phyloP scores from a whole-genome alignment of 2,888 invertebrate species.

The Agriopis marginaria region DNA sequence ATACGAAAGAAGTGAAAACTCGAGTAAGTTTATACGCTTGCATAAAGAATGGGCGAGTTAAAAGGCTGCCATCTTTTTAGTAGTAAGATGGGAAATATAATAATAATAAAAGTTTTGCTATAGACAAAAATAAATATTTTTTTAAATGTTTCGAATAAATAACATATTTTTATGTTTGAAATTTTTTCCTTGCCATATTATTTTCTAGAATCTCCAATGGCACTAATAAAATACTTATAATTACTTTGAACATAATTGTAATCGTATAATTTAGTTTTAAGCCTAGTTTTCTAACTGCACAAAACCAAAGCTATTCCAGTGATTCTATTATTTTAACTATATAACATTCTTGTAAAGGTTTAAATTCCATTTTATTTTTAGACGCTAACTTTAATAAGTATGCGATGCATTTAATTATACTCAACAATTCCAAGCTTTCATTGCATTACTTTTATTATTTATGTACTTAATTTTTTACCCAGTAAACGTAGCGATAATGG shows the following conservation, averaged over 20 bases:
- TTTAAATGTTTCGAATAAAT: conserved; percentile 4
- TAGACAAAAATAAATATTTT: conserved; percentile 7
- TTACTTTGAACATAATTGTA: conserved; percentile 23
- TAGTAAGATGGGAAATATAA: not conserved
- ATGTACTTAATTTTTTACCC: conserved; percentile 18
- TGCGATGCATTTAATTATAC: conserved; percentile 32
- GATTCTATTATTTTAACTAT: conserved; percentile 35
- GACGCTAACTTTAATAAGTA: conserved; percentile 12
- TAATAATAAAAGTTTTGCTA: not conserved
- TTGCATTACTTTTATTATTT: conserved; percentile 3
- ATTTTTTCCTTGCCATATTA: conserved; percentile 44
- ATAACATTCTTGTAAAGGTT: conserved; percentile 36
- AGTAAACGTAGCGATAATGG: conserved; percentile 1
- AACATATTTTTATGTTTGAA: conserved; percentile 27
- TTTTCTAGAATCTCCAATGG: conserved; percentile 48
- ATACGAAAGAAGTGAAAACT: not conserved
- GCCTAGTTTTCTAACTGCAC: conserved; percentile 48
- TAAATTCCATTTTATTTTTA: conserved; percentile 27
- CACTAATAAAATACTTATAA: conserved; percentile 46
- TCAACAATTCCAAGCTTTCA: not conserved
- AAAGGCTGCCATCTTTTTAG: conserved; percentile 30
- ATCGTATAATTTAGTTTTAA: conserved; percentile 39
- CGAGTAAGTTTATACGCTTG: conserved; percentile 4
- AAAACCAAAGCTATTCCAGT: conserved; percentile 62
- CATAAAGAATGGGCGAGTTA: not conserved